A percentile compares a stretch with the other conserved stretches of the same genome.
These are phyloP conservation scores for Watsonalla binaria DNA, from an alignment of 2,888 invertebrate species.

Conservation along the genomic window DNA sequence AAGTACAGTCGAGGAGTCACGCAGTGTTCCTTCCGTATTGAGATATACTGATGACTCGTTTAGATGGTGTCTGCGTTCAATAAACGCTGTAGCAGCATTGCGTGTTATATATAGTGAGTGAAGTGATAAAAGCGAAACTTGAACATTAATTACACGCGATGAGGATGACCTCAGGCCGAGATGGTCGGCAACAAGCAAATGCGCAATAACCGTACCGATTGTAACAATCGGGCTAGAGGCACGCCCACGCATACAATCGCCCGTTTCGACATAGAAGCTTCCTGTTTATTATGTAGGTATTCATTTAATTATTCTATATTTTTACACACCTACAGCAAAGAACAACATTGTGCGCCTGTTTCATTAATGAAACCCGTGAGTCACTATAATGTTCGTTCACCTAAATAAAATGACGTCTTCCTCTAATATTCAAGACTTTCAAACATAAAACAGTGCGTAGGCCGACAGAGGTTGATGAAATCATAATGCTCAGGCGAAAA, in stretches of 20 bases:
- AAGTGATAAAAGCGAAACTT: slow-evolving; percentile 40
- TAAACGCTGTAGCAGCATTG: not conserved
- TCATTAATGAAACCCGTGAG: not conserved
- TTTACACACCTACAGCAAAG: slow-evolving; percentile 22
- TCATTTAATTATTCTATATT: slow-evolving; percentile 30
- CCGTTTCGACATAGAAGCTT: slow-evolving; percentile 54
- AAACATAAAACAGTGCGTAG: no score
- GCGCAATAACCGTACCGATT: slow-evolving; percentile 53
- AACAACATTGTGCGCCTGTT: slow-evolving; percentile 12
- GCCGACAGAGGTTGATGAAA: no score
- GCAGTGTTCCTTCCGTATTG: slow-evolving; percentile 15
- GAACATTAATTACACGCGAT: slow-evolving; percentile 40
- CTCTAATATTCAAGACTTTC: no score
- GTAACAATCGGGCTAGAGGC: slow-evolving; percentile 49
- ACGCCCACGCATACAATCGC: slow-evolving; percentile 60
- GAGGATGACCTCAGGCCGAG: slow-evolving; percentile 45
- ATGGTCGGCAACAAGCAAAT: slow-evolving; percentile 46
- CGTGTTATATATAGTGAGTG: slow-evolving; percentile 8
- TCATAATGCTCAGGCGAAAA: no score
- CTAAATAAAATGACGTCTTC: no score
- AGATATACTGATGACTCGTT: slow-evolving; percentile 5
- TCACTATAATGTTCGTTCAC: no score
- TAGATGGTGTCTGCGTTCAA: slow-evolving; percentile 5
- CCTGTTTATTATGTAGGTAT: slow-evolving; percentile 46
- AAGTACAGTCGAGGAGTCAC: slow-evolving; percentile 9